Conservation (phyloP, 2,797 vertebrate genomes). For the Tapera naevia region DNA sequence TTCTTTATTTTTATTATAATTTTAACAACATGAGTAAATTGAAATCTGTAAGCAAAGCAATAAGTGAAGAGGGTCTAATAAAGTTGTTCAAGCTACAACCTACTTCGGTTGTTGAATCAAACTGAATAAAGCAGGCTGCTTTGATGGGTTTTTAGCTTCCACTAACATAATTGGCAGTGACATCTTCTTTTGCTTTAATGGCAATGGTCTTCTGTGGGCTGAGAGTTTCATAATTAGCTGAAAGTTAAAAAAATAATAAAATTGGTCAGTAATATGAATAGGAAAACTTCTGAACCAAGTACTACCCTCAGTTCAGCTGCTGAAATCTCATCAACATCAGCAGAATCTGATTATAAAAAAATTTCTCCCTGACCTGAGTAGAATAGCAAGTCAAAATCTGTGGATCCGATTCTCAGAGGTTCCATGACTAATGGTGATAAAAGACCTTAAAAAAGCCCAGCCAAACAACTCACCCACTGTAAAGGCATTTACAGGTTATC, state of each 20-base stretch:
- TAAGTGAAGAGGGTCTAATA: slow-evolving; percentile 56
- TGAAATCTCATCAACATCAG: background rate
- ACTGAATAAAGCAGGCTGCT: slow-evolving; percentile 50
- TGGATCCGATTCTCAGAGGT: background rate
- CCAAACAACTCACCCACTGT: background rate
- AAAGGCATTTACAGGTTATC: background rate
- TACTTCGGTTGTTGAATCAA: slow-evolving; percentile 62
- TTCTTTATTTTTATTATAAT: slow-evolving; percentile 36
- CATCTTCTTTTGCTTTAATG: slow-evolving; percentile 21
- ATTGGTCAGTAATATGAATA: background rate
- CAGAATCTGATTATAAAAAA: background rate
- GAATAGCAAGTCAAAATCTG: background rate
- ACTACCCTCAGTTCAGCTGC: background rate
- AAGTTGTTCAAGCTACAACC: slow-evolving; percentile 69
- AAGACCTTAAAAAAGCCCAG: background rate
- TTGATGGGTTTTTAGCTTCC: slow-evolving; percentile 45
- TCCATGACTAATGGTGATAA: background rate
- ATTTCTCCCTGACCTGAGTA: background rate
- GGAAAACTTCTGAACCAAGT: background rate
- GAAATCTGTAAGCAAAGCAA: slow-evolving; percentile 67
- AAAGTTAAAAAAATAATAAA: background rate
- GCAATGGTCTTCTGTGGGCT: slow-evolving; percentile 35
- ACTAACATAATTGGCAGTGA: slow-evolving; percentile 31
- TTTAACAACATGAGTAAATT: slow-evolving; percentile 50
- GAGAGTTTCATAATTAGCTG: slow-evolving; percentile 68